Evolutionary conservation across 2,113 vertebrate species (phyloP).

Genomic region (Sturnus vulgaris): DNA sequence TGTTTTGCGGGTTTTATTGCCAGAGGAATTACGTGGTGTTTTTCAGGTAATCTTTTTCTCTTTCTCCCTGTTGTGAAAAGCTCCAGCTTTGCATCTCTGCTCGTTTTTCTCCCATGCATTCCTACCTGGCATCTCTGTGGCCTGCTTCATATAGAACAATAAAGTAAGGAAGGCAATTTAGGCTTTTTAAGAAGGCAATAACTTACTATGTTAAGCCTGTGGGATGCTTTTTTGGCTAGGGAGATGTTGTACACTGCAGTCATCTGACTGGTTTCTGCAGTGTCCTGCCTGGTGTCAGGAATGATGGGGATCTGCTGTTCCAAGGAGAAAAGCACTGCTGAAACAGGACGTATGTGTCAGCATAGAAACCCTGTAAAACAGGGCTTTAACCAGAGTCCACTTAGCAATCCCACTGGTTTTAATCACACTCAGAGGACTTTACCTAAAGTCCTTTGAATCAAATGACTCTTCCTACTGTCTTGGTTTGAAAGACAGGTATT

Average conservation of each 20-base stretch:
- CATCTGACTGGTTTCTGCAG: neutral
- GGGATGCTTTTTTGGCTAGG: neutral
- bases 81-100: neutral
- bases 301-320: neutral
- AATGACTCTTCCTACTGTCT: neutral
- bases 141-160: neutral
- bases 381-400: neutral
- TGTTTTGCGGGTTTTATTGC: neutral
- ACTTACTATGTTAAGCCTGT: neutral
- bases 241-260: neutral
- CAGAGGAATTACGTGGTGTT: neutral
- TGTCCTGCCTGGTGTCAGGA: conserved; percentile 16
- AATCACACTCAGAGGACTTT: neutral
- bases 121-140: neutral
- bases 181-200: conserved; percentile 30
- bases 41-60: neutral
- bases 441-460: neutral
- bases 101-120: neutral
- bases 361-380: neutral
- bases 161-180: neutral
- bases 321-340: neutral
- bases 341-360: neutral
- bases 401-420: neutral
- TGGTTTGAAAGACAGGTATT: too few relatives aligned
- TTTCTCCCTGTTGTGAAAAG: neutral